Evolutionary conservation across 2,797 vertebrate genomes (phyloP).

Genomic region (Erpetoichthys calabaricus): DNA sequence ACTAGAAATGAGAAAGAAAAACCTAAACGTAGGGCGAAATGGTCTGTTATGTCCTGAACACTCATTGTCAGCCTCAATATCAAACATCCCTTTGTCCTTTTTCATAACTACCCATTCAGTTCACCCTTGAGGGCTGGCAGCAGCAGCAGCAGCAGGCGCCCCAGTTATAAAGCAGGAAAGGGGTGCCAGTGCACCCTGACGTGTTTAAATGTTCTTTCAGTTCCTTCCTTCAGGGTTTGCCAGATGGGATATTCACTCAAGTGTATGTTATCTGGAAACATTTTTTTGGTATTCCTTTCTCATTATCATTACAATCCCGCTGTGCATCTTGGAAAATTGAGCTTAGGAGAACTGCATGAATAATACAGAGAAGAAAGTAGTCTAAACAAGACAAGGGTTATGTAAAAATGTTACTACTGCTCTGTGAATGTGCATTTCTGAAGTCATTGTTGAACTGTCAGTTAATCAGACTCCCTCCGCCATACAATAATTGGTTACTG

Average conservation of each 20-base stretch:
- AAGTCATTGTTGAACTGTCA: constrained; percentile 5
- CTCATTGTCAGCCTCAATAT: too few species aligned
- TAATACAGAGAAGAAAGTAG: constrained; percentile 16
- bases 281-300: constrained; percentile 24
- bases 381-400: constrained; percentile 24
- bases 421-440: constrained; percentile 1
- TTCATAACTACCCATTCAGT: too few species aligned
- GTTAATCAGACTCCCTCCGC: background rate
- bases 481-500: background rate
- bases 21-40: background rate
- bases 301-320: constrained; percentile 36
- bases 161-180: too few species aligned
- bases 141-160: too few species aligned
- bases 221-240: too few species aligned
- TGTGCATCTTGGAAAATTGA: constrained; percentile 35
- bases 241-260: too few species aligned
- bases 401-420: constrained; percentile 14
- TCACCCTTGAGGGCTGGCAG: too few species aligned
- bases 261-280: too few species aligned
- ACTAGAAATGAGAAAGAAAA: background rate
- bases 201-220: too few species aligned
- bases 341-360: constrained; percentile 35
- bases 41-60: too few species aligned
- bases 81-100: too few species aligned
- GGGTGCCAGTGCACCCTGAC: too few species aligned